A percentile compares a stretch with the other conserved stretches of the same genome.
phyloP scores from a whole-genome alignment of 1,140 invertebrate genomes.

The Euglossa dilemma region DNA sequence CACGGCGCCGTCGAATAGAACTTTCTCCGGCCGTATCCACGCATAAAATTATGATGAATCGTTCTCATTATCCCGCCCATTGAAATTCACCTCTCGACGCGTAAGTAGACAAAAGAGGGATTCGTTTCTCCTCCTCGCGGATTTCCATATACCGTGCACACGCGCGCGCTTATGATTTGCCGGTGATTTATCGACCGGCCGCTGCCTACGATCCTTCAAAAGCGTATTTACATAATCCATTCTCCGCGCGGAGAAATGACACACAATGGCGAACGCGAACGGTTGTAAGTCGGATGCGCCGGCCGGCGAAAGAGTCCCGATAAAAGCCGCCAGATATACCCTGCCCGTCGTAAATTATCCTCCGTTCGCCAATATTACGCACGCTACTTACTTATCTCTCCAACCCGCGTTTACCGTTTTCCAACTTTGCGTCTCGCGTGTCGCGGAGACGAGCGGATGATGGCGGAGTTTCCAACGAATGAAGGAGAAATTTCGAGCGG shows the following conservation, averaged over 20 bases:
- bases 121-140: slow-evolving; percentile 26
- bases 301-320: slow-evolving; percentile 36
- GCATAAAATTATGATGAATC: slow-evolving; percentile 44
- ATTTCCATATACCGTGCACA: slow-evolving; percentile 31
- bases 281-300: slow-evolving; percentile 8
- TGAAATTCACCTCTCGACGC: slow-evolving; percentile 30
- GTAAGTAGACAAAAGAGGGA: slow-evolving; percentile 41
- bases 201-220: slow-evolving; percentile 50
- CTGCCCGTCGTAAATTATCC: slow-evolving; percentile 55
- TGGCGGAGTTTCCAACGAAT: not conserved
- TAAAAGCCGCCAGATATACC: slow-evolving; percentile 40
- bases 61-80: slow-evolving; percentile 42
- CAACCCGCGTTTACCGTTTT: not conserved
- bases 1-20: not conserved
- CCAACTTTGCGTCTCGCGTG: not conserved
- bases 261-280: slow-evolving; percentile 41
- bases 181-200: slow-evolving; percentile 46
- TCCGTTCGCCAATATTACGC: slow-evolving; percentile 33
- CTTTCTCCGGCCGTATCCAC: slow-evolving; percentile 10
- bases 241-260: slow-evolving; percentile 29
- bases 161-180: slow-evolving; percentile 40
- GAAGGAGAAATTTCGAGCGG: not conserved
- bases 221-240: slow-evolving; percentile 52
- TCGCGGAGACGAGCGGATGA: not conserved
- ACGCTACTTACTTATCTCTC: not conserved